phyloP scores from a whole-genome alignment of 2,888 invertebrate species.

The Chirona hameri region DNA sequence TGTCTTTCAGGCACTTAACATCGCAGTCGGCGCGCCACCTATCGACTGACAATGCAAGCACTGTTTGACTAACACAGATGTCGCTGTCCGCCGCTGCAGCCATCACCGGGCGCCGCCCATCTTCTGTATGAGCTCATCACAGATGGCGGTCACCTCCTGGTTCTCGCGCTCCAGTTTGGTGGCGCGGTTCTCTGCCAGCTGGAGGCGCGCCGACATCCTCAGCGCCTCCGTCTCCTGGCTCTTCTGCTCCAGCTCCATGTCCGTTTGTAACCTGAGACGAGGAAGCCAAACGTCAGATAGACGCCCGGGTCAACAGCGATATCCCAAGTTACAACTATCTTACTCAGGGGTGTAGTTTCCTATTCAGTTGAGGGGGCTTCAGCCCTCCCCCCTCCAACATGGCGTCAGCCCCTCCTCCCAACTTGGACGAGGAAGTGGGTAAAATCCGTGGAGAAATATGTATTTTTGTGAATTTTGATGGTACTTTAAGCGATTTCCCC shows the following conservation, averaged over 20 bases:
- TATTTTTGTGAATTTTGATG: too few relatives aligned
- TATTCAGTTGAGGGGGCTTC: too few relatives aligned
- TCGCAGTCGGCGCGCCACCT: not conserved
- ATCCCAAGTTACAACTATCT: too few relatives aligned
- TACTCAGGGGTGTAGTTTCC: too few relatives aligned
- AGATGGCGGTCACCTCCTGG: conserved; percentile 80
- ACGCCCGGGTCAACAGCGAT: too few relatives aligned
- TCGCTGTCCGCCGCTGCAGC: not conserved
- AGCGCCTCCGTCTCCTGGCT: conserved; percentile 74
- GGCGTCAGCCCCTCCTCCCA: too few relatives aligned
- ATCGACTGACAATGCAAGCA: not conserved
- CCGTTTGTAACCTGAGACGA: not conserved
- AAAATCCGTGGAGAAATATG: too few relatives aligned
- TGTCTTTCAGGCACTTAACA: too few relatives aligned
- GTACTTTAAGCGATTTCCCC: too few relatives aligned
- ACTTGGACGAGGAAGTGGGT: too few relatives aligned
- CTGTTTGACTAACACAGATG: conserved; percentile 10
- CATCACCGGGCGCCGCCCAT: conserved; percentile 26
- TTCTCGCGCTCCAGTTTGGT: conserved; percentile 86
- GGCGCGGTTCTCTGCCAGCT: conserved; percentile 81
- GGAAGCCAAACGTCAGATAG: too few relatives aligned
- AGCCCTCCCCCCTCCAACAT: too few relatives aligned
- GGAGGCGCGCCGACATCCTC: conserved; percentile 78
- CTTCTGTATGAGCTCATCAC: conserved; percentile 78
- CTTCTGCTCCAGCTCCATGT: conserved; percentile 49